Evolutionary conservation across 2,113 vertebrate genomes (phyloP).

Genomic region (Psilopsiagon aurifrons): DNA sequence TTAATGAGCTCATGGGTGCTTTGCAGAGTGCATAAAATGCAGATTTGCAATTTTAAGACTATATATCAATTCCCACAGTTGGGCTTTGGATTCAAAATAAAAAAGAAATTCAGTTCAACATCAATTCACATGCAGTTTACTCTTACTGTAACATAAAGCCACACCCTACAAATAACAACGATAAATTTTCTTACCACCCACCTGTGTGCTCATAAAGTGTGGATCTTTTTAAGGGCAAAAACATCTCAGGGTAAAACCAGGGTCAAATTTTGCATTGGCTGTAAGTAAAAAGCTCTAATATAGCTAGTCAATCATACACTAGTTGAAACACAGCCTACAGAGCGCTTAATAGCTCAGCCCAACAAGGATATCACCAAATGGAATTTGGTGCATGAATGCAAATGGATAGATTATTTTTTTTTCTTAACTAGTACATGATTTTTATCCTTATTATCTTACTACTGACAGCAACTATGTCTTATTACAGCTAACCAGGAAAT

Average conservation of each 20-base stretch:
- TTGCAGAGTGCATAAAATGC: constrained; percentile 17
- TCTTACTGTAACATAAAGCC: background rate
- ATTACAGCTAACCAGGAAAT: constrained; percentile 6
- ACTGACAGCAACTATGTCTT: background rate
- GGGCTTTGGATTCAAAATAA: background rate
- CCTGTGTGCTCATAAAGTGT: background rate
- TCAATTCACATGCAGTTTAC: background rate
- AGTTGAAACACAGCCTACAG: background rate
- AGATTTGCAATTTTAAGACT: constrained; percentile 43
- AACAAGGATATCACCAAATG: background rate
- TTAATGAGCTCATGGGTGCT: constrained; percentile 49
- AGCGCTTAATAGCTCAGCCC: background rate
- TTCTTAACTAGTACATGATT: background rate
- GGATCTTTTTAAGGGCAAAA: constrained; percentile 20
- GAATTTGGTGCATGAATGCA: background rate
- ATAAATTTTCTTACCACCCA: background rate
- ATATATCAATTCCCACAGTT: background rate
- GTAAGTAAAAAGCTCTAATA: background rate
- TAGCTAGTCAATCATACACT: background rate
- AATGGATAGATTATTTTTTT: background rate
- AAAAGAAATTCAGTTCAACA: background rate
- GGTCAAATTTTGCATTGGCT: background rate
- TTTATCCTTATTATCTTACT: background rate
- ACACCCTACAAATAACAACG: background rate
- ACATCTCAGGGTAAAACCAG: background rate